Conservation (phyloP, 2,113 vertebrate species). For the Nothoprocta pentlandii region DNA sequence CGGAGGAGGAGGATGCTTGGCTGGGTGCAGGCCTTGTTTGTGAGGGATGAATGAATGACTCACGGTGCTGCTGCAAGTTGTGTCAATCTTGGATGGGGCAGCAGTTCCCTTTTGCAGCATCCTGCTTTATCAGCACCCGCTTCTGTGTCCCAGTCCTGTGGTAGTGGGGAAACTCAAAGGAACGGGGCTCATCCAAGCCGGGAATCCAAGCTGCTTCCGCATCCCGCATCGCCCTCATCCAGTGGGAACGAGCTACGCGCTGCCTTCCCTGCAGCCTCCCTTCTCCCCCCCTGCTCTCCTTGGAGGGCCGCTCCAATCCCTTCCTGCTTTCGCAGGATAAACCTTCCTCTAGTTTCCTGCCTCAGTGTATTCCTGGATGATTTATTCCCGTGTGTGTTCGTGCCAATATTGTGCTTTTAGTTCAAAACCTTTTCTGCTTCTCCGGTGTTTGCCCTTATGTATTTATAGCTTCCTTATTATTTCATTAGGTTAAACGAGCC, state of each 20-base stretch:
- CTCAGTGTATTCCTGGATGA: conserved; percentile 41
- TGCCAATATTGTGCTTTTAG: conserved; percentile 71
- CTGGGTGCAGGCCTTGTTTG: conserved; percentile 1
- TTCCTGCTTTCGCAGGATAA: conserved; percentile 46
- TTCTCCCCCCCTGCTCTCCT: neutral
- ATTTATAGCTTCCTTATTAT: conserved; percentile 49
- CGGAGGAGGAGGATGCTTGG: conserved; percentile 34
- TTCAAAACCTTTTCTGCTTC: conserved; percentile 66
- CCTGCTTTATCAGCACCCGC: neutral
- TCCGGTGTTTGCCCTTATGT: neutral
- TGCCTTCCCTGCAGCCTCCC: neutral
- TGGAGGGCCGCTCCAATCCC: conserved; percentile 1
- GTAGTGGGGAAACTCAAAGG: neutral
- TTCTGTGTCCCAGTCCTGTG: neutral
- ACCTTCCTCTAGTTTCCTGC: conserved; percentile 46
- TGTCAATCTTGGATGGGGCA: neutral
- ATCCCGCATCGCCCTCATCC: neutral
- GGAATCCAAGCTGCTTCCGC: too few species aligned
- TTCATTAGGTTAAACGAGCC: conserved; percentile 15
- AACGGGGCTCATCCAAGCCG: neutral
- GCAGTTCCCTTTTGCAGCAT: conserved; percentile 4
- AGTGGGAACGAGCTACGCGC: neutral
- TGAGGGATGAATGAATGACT: conserved; percentile 67
- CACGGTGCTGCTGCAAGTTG: fast-evolving
- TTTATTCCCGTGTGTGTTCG: conserved; percentile 23